Evolutionary conservation across 1,140 invertebrate genomes (phyloP), one percentile per base, ranked within the genome.

Genomic region (Drosophila pectinifera): DNA sequence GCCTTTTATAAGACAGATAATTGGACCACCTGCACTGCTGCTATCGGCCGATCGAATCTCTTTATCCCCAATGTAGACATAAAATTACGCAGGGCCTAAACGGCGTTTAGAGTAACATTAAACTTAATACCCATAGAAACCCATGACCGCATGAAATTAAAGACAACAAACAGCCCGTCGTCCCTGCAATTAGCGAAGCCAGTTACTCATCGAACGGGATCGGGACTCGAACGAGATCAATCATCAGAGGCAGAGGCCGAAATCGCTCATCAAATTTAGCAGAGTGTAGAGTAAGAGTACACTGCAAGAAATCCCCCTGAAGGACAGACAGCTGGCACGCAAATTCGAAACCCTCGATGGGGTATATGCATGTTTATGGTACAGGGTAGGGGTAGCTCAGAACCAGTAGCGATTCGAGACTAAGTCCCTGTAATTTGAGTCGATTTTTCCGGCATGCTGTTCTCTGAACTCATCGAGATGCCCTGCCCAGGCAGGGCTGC

Each of bases 361-460:
- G 53, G 73, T 34, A 14, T 22, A 16, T 49, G 18, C n/a, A n/a
- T n/a, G n/a, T n/a, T n/a, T n/a, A n/a, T n/a, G n/a, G n/a, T n/a
- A n/a, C n/a, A n/a, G n/a, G 58, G 58, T 61, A 67, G 56, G 42
- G 72, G 76, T 75, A 75, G 63, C 31, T 34, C 64, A 55, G 63
- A 68, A 56, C 49, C 67, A 70, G 67, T 70, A 69, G 63, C 67
- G 24, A 39, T 65, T 42, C 56, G 68, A 73, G 48, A 51, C 45
- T 53, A 63, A 61, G 54, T 62, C 64, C 68, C 67, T 89, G 83
- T 83, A 88, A 88, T 89, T 80, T 84, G 83, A 88, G 83, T 89
- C 69, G 72, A 83, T 80, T 88, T 88, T 88, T 88, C 83, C 83
- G 83, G 83, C 83, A 88, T 79, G 80, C 83, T 88, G 83, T 86